These are phyloP conservation scores for Hedya salicella DNA, from an alignment of 2,888 invertebrate genomes.

Conservation along the genomic window DNA sequence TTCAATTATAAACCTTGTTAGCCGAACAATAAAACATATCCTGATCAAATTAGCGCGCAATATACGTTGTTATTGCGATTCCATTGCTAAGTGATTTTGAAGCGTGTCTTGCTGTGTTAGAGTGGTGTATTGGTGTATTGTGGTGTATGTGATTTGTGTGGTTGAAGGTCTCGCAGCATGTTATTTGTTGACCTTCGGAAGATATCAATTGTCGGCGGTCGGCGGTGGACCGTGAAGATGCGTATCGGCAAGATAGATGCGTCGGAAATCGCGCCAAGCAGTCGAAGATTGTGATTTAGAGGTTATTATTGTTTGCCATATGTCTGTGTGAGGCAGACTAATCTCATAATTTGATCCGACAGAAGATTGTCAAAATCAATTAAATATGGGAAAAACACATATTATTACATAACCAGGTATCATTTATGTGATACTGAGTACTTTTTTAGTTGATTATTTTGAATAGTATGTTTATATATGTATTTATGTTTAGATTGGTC, in stretches of 20 bases:
- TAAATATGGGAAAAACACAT: too few relatives aligned
- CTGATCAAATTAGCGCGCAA: slow-evolving; percentile 37
- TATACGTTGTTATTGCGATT: slow-evolving; percentile 15
- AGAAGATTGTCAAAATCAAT: too few relatives aligned
- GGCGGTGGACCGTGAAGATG: slow-evolving; percentile 70
- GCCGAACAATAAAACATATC: slow-evolving; percentile 33
- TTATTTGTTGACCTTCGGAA: slow-evolving; percentile 81
- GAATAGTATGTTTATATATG: too few relatives aligned
- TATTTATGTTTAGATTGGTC: too few relatives aligned
- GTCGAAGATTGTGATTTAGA: slow-evolving; percentile 37
- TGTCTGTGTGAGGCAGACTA: neutral
- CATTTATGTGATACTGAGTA: too few relatives aligned
- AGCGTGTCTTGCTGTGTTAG: neutral
- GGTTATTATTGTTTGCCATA: slow-evolving; percentile 34
- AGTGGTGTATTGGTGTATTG: too few relatives aligned
- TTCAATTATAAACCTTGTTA: slow-evolving; percentile 59
- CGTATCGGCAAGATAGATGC: slow-evolving; percentile 65
- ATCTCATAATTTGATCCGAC: too few relatives aligned
- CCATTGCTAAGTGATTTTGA: neutral
- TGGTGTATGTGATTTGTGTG: neutral
- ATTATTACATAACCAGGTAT: too few relatives aligned
- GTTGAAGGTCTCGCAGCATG: slow-evolving; percentile 52
- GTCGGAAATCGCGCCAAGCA: slow-evolving; percentile 52
- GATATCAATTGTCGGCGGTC: slow-evolving; percentile 77
- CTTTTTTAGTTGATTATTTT: too few relatives aligned